Percentiles rank a stretch among this genome's conserved stretches.
These are phyloP conservation scores for Sminthurides bifidus DNA, from an alignment of 1,140 invertebrate species.

Conservation along the genomic window DNA sequence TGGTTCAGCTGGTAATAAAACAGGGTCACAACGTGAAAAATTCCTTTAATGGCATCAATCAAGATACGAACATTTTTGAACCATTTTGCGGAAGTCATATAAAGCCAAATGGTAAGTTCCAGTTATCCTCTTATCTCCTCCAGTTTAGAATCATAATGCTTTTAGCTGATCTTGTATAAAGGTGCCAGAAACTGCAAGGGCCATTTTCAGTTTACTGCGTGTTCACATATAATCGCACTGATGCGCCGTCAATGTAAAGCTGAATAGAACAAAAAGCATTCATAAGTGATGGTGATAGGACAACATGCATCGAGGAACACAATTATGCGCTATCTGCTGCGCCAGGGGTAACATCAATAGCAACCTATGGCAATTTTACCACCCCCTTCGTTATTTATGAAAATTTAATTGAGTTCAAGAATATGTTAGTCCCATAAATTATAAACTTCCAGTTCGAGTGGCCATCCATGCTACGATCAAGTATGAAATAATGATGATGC, in stretches of 20 bases:
- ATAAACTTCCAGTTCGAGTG: not conserved
- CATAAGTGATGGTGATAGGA: not conserved
- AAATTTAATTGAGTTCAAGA: not conserved
- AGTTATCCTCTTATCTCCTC: no score
- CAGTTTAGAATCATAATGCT: no score
- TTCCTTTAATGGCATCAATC: no score
- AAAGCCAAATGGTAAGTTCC: no score
- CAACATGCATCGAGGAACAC: not conserved
- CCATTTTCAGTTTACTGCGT: not conserved
- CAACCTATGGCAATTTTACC: not conserved
- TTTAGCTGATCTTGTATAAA: no score
- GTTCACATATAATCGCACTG: not conserved
- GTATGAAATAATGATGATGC: no score
- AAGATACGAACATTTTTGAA: no score
- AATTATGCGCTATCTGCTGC: not conserved
- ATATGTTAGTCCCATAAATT: not conserved
- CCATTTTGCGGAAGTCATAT: no score
- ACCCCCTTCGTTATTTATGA: not conserved
- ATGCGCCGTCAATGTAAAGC: not conserved
- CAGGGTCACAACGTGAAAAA: not conserved
- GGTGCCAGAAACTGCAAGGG: no score
- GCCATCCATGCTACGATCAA: no score
- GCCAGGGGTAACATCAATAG: not conserved
- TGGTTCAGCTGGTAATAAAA: not conserved
- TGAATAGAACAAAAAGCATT: not conserved